Conservation (phyloP, 2,888 invertebrate species). For the Lepidocyrtinus sp. region DNA sequence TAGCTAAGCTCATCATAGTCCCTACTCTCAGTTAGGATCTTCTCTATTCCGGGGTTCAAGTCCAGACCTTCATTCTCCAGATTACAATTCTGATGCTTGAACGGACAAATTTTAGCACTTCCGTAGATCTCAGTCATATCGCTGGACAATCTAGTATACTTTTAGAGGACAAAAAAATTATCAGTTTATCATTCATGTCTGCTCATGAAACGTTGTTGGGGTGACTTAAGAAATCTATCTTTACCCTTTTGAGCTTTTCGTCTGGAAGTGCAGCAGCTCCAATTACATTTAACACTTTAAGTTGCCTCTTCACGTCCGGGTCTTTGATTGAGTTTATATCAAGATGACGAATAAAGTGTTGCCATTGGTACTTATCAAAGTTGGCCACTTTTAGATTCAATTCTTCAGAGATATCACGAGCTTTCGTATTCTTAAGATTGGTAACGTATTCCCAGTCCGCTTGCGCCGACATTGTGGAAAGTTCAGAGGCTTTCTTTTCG, state of each 20-base stretch:
- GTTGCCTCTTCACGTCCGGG: slow-evolving; percentile 79
- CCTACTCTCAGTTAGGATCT: slow-evolving; percentile 82
- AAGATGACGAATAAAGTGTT: slow-evolving; percentile 75
- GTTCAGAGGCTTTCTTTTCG: slow-evolving; percentile 54
- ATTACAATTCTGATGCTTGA: slow-evolving; percentile 73
- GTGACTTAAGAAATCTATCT: neutral
- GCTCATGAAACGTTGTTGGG: no score
- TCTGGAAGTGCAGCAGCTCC: slow-evolving; percentile 84
- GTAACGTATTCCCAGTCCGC: slow-evolving; percentile 73
- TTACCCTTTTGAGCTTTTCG: slow-evolving; percentile 76
- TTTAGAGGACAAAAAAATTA: slow-evolving; percentile 5
- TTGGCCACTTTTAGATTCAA: slow-evolving; percentile 72
- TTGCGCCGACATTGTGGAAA: slow-evolving; percentile 72
- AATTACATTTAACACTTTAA: slow-evolving; percentile 80
- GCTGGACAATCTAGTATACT: slow-evolving; percentile 72
- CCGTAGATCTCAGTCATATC: slow-evolving; percentile 87
- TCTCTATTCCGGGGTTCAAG: slow-evolving; percentile 75
- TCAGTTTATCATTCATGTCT: no score
- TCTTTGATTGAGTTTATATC: slow-evolving; percentile 80
- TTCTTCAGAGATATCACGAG: slow-evolving; percentile 51
- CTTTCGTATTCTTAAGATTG: slow-evolving; percentile 71
- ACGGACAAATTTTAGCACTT: slow-evolving; percentile 81
- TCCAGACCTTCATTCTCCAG: slow-evolving; percentile 75
- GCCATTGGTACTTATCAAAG: slow-evolving; percentile 84
- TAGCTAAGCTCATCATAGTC: slow-evolving; percentile 83